Evolutionary conservation across 2,113 vertebrate genomes (phyloP).

Genomic region (Dissostichus mawsoni): DNA sequence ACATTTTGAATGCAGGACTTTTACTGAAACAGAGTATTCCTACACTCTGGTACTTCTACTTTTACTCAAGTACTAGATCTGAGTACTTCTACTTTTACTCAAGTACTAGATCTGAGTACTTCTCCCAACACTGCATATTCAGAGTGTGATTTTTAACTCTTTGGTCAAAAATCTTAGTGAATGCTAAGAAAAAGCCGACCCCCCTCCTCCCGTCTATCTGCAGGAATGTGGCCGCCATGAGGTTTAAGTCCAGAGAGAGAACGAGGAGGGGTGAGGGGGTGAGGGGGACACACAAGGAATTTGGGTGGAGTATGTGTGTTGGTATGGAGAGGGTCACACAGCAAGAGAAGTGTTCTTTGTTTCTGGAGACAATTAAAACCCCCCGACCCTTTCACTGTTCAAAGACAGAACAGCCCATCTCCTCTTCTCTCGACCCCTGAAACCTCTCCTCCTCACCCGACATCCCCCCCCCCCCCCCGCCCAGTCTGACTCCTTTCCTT

Average conservation of each 20-base stretch:
- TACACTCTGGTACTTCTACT: no score
- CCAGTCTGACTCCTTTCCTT: not conserved
- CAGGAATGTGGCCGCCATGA: constrained; percentile 63
- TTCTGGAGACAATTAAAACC: constrained; percentile 52
- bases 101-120: no score
- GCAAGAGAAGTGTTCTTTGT: constrained; percentile 65
- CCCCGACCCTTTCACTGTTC: constrained; percentile 32
- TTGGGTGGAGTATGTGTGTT: constrained; percentile 59
- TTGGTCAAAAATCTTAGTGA: no score
- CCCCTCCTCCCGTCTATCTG: not conserved
- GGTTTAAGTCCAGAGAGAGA: constrained; percentile 60
- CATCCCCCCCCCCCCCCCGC: not conserved
- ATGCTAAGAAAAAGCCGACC: no score
- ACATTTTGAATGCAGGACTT: no score
- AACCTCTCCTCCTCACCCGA: constrained; percentile 32
- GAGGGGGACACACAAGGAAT: constrained; percentile 57
- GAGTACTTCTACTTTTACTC: no score
- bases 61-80: no score
- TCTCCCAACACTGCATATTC: no score
- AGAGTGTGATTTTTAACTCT: no score
- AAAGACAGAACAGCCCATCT: constrained; percentile 51
- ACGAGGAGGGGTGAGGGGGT: constrained; percentile 3
- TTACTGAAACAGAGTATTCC: no score
- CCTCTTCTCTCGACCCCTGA: constrained; percentile 39
- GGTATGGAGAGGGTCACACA: constrained; percentile 47